Evolutionary conservation across 2,797 vertebrate species (phyloP), one percentile per base, ranked within the genome.

Genomic region (Liparis tanakae): DNA sequence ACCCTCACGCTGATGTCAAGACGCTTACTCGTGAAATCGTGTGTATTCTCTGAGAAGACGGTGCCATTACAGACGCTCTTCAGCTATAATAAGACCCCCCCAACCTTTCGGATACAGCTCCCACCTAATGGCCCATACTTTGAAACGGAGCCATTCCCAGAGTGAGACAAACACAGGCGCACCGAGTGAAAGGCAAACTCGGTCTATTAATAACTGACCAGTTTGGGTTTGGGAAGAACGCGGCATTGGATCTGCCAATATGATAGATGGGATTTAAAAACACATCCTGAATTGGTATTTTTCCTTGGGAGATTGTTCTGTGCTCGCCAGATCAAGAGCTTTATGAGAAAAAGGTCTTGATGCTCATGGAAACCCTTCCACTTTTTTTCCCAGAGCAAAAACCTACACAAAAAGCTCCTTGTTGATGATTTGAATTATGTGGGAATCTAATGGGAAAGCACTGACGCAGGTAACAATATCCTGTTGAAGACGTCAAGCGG

Each of bases 131-230:
- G 79, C 82, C 79, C 73, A 62, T 73, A 64, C 80, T 82, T 87
- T 84, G 72, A 86, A 87, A 83, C 59, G 56, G 77, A 87, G 74
- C 84, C 79, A 55, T 86, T 82, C 72, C 84, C 70, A 72, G 65
- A 71, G 39, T n/a, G 37, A 79, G 66, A 75, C 57, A 60, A 79
- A 71, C 72, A 82, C 72, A 68, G 39, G 83, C 55, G 0, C 57
- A 79, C 63, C 48, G 70, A 80, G 54, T 68, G 63, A 67, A 80
- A 83, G 7, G 30, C 67, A 63, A 63, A 75, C 67, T 50, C 36
- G 22, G 20, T 79, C 85, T 90, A 91, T 88, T 87, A 88, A 93
- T 91, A 93, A 89, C 72, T 34, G 46, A 65, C 67, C 69, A n/a
- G 51, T 48, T 80, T 84, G 60, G 64, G 70, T 82, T 85, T 69